Conservation (phyloP, 2,888 invertebrate genomes). For the Entomobrya multifasciata region DNA sequence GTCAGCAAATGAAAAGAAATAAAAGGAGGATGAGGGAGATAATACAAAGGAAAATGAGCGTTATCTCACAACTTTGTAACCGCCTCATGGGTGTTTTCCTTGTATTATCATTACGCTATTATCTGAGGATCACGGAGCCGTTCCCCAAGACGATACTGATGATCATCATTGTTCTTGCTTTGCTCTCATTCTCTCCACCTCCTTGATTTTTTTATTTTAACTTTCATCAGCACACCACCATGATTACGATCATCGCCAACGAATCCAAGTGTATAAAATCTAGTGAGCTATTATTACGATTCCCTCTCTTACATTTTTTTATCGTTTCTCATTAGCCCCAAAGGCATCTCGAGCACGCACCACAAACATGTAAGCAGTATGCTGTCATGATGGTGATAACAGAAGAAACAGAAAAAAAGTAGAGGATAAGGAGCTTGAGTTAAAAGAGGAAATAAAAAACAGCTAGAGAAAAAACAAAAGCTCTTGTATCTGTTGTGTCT, state of each 20-base stretch:
- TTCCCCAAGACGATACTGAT: slow-evolving; percentile 41
- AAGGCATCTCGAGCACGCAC: slow-evolving; percentile 64
- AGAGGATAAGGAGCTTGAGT: slow-evolving; percentile 35
- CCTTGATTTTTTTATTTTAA: slow-evolving; percentile 24
- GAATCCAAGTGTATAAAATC: slow-evolving; percentile 26
- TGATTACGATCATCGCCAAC: not conserved
- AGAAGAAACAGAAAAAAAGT: not conserved
- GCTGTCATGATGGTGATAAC: not conserved
- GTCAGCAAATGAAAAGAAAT: slow-evolving; percentile 4
- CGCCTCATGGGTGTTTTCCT: slow-evolving; percentile 61
- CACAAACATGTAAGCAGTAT: slow-evolving; percentile 1
- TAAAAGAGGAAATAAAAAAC: not conserved
- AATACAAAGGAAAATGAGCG: not conserved
- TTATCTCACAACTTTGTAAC: slow-evolving; percentile 21
- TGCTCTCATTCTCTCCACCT: slow-evolving; percentile 41
- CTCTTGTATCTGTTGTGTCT: not conserved
- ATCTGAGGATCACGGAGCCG: slow-evolving; percentile 45
- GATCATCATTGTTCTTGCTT: slow-evolving; percentile 1
- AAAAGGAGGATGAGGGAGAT: slow-evolving; percentile 15
- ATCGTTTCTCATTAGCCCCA: slow-evolving; percentile 78
- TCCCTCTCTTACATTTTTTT: not conserved
- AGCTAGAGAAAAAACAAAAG: slow-evolving; percentile 40
- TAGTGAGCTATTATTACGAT: not conserved
- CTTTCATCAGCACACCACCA: not conserved
- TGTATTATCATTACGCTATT: slow-evolving; percentile 50